These are phyloP conservation scores for Pionites leucogaster DNA, from an alignment of 2,113 vertebrate genomes.

Conservation along the genomic window DNA sequence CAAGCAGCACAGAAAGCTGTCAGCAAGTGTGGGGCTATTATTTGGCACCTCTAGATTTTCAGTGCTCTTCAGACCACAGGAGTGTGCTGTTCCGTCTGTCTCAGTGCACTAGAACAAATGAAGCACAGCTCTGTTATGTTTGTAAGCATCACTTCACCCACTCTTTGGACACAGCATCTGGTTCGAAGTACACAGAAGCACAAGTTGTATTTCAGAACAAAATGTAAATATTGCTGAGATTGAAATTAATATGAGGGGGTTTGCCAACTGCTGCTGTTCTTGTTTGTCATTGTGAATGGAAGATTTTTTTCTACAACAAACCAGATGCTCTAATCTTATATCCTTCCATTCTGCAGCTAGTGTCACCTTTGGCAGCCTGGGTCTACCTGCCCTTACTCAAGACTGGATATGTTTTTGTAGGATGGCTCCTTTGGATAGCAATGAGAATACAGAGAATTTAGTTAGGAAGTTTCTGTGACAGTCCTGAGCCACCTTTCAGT, in stretches of 20 bases:
- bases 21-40: background rate
- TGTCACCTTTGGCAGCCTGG: background rate
- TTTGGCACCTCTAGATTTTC: background rate
- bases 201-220: slow-evolving; percentile 41
- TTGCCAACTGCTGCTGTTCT: slow-evolving; percentile 3
- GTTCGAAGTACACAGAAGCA: slow-evolving; percentile 34
- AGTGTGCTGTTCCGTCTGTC: slow-evolving; percentile 31
- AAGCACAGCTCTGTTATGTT: slow-evolving; percentile 14
- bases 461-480: background rate
- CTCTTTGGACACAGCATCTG: slow-evolving; percentile 35
- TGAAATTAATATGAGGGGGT: background rate
- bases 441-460: background rate
- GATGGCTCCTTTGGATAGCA: background rate
- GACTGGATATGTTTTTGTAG: background rate
- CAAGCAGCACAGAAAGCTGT: background rate
- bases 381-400: background rate
- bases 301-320: background rate
- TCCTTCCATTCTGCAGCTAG: background rate
- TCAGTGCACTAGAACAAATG: slow-evolving; percentile 23
- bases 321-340: background rate
- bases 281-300: background rate
- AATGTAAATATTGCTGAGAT: slow-evolving; percentile 44
- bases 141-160: slow-evolving; percentile 33
- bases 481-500: background rate
- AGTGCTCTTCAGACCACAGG: background rate